Conservation (phyloP, 2,888 invertebrate species). For the Sussaba pulchella region DNA sequence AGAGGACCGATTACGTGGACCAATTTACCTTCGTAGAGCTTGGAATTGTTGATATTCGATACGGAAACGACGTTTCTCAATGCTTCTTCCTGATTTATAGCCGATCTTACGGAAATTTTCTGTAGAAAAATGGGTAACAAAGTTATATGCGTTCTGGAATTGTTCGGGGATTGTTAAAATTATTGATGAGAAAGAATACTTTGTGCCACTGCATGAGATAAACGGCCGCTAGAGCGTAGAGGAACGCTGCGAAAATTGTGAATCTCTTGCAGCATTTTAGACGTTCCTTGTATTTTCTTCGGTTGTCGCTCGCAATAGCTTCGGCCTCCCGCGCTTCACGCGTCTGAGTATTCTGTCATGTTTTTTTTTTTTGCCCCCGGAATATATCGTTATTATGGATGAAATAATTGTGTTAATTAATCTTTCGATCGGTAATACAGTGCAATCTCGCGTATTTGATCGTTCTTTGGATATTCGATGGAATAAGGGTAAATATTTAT, state of each 20-base stretch:
- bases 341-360: neutral
- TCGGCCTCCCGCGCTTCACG: neutral
- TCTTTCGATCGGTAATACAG: no score
- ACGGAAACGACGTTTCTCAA: constrained; percentile 86
- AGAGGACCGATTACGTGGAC: constrained; percentile 92
- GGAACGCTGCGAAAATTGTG: neutral
- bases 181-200: neutral
- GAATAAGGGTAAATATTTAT: no score
- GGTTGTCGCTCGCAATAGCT: neutral
- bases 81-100: constrained; percentile 88
- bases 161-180: no score
- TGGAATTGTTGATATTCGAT: constrained; percentile 84
- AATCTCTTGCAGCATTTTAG: neutral
- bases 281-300: neutral
- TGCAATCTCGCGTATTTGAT: no score
- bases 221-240: neutral
- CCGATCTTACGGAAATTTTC: neutral
- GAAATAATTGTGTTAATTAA: no score
- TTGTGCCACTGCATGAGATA: constrained; percentile 7
- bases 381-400: no score
- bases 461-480: no score
- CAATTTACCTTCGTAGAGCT: constrained; percentile 90
- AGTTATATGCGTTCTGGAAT: neutral
- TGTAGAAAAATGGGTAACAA: neutral
- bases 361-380: neutral